Base-by-base conservation (phyloP, 2,113 vertebrate species). In the Ptilorrhoa leucosticta region DNA sequence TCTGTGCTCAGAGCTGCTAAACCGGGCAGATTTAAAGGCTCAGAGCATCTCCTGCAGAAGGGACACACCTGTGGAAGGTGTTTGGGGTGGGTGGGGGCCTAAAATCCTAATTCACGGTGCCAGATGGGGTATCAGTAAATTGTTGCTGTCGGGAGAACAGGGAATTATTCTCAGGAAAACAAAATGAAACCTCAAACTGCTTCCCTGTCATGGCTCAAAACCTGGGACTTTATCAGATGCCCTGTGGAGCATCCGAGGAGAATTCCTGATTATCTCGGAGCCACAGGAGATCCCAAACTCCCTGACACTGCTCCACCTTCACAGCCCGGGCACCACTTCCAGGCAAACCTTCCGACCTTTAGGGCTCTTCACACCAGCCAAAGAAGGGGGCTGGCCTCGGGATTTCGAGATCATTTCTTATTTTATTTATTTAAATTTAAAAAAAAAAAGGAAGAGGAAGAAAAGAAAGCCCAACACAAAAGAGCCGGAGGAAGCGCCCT, bases 181-280 rank as follows among this genome's bases (percentile, higher is more conserved):
- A 15, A 63, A 72, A 15, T 1, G 35, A 68, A 78, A 11, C 56
- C 4, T 4, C 16, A 3, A 20, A 40, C 30, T 10, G 3, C 16
- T 33, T 42, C 21, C 15, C 19, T 35, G 2, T 6, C 35, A 1
- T 0, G 7, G 33, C 45, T 33, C 58, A 24, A 48, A 40, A 13
- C 2, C 7, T 1, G 3, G 31, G 20, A 10, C 4, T 30, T 31
- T 20, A 0, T 11, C 9, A 26, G 50, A 6, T 13, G 7, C 12
- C 7, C 3, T 0, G 6, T 14, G 30, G 35, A 64, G 30, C 24
- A 10, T 35, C 66, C 6, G 0, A 47, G 53, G 48, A 79, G 30
- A 23, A 22, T 45, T 84, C 35, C 69, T 13, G 35, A 15, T n/a
- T 17, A 9, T 15, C 22, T 28, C 45, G 6, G 39, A 47, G 63